phyloP scores from a whole-genome alignment of 1,140 invertebrate genomes.

The Euwallacea similis region DNA sequence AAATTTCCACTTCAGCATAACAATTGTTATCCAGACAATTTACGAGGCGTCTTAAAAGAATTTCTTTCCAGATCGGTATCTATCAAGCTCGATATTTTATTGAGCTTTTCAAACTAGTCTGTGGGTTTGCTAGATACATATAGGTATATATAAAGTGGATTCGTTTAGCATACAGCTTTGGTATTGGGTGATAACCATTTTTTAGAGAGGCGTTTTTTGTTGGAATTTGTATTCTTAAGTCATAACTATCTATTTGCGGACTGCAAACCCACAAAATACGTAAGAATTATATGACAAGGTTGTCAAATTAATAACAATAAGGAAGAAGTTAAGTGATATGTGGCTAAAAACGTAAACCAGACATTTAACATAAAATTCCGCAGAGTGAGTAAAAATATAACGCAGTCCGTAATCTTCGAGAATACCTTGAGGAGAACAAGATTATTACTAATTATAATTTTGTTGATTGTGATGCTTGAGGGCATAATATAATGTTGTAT shows the following conservation, averaged over 20 bases:
- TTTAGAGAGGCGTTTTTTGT: constrained; percentile 21
- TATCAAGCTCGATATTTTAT: constrained; percentile 36
- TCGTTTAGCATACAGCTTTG: constrained; percentile 36
- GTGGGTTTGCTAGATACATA: constrained; percentile 35
- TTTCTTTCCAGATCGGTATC: constrained; percentile 33
- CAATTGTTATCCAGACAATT: constrained; percentile 37
- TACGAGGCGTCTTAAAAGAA: constrained; percentile 34
- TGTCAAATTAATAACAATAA: constrained; percentile 27
- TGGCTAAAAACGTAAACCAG: no score
- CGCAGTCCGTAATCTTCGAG: constrained; percentile 3
- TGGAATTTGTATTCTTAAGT: constrained; percentile 24
- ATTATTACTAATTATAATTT: constrained; percentile 17
- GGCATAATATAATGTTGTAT: no score
- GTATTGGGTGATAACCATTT: constrained; percentile 35
- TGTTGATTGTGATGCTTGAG: constrained; percentile 4
- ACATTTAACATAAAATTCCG: not conserved
- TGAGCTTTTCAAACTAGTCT: constrained; percentile 34
- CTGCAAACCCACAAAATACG: not conserved
- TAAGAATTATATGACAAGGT: not conserved
- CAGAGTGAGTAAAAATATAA: constrained; percentile 10
- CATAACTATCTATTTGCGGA: not conserved
- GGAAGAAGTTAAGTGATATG: constrained; percentile 6
- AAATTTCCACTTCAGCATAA: constrained; percentile 14
- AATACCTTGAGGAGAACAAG: constrained; percentile 19
- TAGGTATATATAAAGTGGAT: constrained; percentile 35